Base-by-base conservation (phyloP, 2,113 vertebrate genomes). In the Dryoscopus gambensis region DNA sequence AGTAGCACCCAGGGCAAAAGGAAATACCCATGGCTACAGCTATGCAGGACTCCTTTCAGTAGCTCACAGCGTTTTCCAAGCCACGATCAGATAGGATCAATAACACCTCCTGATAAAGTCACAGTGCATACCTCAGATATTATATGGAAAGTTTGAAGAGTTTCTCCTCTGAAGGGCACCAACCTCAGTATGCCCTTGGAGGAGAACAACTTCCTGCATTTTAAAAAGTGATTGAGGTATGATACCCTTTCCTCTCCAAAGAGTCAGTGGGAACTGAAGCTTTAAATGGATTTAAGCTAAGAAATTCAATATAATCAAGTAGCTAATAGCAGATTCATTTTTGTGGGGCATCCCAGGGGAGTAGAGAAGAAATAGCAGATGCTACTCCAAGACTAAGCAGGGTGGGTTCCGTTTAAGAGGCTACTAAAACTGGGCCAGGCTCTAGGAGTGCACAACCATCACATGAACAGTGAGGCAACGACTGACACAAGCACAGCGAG, bases 91-190 rank as follows among this genome's bases (percentile, higher is more conserved):
- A 94, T 31, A 77, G 60, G 71, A 93, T 80, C 11, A 4, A 50
- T 84, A 92, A 57, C 44, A 60, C 11, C 19, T 50, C 44, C 53
- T 59, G 60, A 96, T 86, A 94, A 82, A 86, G 76, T 7, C 67
- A 50, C 0, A 4, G 77, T 83, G 31, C 25, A 57, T 52, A 30
- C 19, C 50, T 42, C 80, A 94, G 73, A 49, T 89, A 71, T 50
- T 59, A 40, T 6, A 88, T 25, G 93, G 93, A 94, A 97, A 94
- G 75, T 94, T 62, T 47, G 85, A 96, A 65, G 13, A 77, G 52
- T 56, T 74, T 88, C 47, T 81, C 79, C 64, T 55, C 35, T 93
- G 79, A 93, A 96, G 67, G 79, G 50, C 87, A 94, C 22, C 13
- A 85, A 27, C 25, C n/a, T 64, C 63, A 40, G 23, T 5, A 18